A percentile compares a stretch with the other conserved stretches of the same genome.
These are phyloP conservation scores for Zootoca vivipara DNA, from an alignment of 2,113 vertebrate genomes.

Conservation along the genomic window DNA sequence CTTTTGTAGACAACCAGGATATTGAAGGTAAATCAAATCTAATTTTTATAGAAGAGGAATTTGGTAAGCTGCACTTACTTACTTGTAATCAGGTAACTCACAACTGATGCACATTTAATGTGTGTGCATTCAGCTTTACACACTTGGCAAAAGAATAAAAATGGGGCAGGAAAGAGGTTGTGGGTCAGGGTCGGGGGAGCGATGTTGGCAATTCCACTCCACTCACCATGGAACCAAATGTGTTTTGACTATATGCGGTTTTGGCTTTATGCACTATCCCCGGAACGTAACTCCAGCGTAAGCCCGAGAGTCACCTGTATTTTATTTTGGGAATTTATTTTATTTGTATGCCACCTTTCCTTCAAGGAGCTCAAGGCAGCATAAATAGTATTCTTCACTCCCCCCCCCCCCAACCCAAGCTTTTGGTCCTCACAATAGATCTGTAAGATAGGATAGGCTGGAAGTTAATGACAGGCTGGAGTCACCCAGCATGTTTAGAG, in stretches of 20 bases:
- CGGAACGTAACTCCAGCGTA: too few species aligned
- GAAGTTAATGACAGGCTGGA: background rate
- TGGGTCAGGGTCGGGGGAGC: too few species aligned
- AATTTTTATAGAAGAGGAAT: background rate
- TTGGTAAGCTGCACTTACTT: background rate
- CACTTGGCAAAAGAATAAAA: too few species aligned
- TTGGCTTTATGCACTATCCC: too few species aligned
- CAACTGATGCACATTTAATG: too few species aligned
- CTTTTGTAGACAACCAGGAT: slow-evolving; percentile 91
- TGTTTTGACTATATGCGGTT: too few species aligned
- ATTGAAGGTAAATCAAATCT: slow-evolving; percentile 80
- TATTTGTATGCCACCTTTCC: background rate
- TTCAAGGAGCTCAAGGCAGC: background rate
- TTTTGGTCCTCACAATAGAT: background rate
- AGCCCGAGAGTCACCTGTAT: too few species aligned
- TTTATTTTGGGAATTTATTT: background rate
- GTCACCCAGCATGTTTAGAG: background rate
- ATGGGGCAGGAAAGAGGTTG: too few species aligned
- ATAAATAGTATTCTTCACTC: background rate
- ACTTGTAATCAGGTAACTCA: too few species aligned
- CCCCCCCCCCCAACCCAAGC: background rate
- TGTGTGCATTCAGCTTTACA: too few species aligned
- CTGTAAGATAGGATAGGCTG: background rate
- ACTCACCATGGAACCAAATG: too few species aligned
- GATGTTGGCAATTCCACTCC: too few species aligned